phyloP scores from a whole-genome alignment of 1,140 invertebrate species.

The Drepana arcuata region DNA sequence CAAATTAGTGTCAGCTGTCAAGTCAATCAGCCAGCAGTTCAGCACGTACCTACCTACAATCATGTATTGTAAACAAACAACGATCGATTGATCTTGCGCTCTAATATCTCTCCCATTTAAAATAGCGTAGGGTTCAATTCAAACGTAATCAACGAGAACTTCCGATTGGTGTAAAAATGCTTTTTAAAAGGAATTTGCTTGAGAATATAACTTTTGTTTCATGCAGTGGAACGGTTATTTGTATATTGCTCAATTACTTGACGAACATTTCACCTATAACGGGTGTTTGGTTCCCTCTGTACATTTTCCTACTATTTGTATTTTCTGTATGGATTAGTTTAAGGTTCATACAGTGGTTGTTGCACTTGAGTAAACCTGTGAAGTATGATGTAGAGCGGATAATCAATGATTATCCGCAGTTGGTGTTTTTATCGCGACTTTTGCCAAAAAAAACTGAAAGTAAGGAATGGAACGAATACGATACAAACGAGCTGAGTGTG shows the following conservation, averaged over 20 bases:
- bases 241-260: conserved; percentile 37
- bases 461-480: conserved; percentile 41
- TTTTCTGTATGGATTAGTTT: conserved; percentile 48
- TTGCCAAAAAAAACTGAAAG: conserved; percentile 24
- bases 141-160: no score
- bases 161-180: no score
- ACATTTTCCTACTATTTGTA: conserved; percentile 42
- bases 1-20: no score
- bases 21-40: no score
- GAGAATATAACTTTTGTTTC: conserved; percentile 39
- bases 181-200: conserved; percentile 48
- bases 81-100: no score
- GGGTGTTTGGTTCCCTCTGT: conserved; percentile 52
- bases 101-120: no score
- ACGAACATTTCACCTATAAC: conserved; percentile 51
- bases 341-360: conserved; percentile 55
- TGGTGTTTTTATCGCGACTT: conserved; percentile 23
- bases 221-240: conserved; percentile 29
- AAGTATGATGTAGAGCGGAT: conserved; percentile 42
- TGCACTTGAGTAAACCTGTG: conserved; percentile 54
- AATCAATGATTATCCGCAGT: conserved; percentile 32
- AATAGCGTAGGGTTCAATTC: no score
- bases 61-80: no score
- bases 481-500: conserved; percentile 53
- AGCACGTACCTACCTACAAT: no score